Evolutionary conservation across 2,113 vertebrate species (phyloP).

Genomic region (Penelope pileata): DNA sequence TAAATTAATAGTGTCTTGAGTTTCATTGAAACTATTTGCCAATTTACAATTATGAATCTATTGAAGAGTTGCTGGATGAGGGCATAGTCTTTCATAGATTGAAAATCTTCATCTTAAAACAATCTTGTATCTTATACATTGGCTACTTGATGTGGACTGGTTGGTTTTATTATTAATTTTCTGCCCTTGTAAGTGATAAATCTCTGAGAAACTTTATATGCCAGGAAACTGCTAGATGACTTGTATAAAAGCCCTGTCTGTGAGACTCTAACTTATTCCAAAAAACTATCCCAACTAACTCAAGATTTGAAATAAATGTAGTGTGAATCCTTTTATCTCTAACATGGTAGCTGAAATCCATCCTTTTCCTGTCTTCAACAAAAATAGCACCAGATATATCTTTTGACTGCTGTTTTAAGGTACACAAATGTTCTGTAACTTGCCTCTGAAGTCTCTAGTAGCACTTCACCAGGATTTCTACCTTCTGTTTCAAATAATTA

Average conservation of each 20-base stretch:
- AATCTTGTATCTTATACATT: neutral
- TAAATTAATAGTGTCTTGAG: constrained; percentile 51
- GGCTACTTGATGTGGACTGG: neutral
- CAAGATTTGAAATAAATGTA: neutral
- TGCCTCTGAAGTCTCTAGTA: neutral
- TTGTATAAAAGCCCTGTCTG: neutral
- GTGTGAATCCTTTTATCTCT: neutral
- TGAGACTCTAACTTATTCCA: neutral
- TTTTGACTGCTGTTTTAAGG: neutral
- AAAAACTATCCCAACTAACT: neutral
- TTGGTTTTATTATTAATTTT: neutral
- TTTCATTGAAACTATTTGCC: constrained; percentile 64
- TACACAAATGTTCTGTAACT: neutral
- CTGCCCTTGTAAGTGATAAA: neutral
- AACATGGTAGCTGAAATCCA: neutral
- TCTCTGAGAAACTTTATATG: neutral
- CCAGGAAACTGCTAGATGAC: neutral
- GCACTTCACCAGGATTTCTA: neutral
- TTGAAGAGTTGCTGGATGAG: neutral
- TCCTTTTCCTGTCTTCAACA: neutral
- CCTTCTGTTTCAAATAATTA: neutral
- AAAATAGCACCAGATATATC: neutral
- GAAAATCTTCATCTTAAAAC: neutral
- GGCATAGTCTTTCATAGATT: neutral
- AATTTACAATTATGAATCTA: neutral